A percentile compares a stretch with the other conserved stretches of the same genome.
Conservation (phyloP, 2,113 vertebrate genomes). For the Chloroceryle aenea region DNA sequence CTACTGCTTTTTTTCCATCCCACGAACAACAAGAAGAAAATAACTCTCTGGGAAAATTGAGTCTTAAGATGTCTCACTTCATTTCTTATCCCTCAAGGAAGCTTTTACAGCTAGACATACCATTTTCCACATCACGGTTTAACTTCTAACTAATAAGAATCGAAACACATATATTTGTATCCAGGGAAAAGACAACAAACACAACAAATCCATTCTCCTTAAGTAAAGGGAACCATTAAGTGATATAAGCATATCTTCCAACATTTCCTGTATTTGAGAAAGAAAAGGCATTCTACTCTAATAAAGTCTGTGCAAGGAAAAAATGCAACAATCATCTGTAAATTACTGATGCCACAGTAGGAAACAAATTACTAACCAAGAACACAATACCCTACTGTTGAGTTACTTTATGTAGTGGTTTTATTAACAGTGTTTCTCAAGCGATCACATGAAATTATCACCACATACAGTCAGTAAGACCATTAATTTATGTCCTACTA, state of each 20-base stretch:
- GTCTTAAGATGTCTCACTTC: background rate
- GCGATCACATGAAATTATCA: background rate
- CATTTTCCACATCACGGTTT: background rate
- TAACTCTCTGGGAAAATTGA: background rate
- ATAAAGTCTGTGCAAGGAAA: background rate
- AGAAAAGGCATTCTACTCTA: background rate
- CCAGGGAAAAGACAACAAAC: background rate
- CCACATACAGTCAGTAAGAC: background rate
- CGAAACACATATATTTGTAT: background rate
- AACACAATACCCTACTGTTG: background rate
- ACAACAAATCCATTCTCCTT: background rate
- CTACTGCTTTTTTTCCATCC: background rate
- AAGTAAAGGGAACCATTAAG: accelerated
- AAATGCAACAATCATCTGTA: background rate
- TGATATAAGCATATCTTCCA: background rate
- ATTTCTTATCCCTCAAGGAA: background rate
- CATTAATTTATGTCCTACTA: background rate
- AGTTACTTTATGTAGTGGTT: background rate
- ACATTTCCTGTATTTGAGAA: background rate
- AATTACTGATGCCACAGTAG: background rate
- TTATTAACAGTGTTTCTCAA: background rate
- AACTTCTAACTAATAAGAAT: background rate
- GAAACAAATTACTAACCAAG: background rate
- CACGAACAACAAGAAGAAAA: background rate
- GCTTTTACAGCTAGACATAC: background rate